Base-by-base conservation (phyloP, 2,113 vertebrate species). In the Protobothrops mucrosquamatus region DNA sequence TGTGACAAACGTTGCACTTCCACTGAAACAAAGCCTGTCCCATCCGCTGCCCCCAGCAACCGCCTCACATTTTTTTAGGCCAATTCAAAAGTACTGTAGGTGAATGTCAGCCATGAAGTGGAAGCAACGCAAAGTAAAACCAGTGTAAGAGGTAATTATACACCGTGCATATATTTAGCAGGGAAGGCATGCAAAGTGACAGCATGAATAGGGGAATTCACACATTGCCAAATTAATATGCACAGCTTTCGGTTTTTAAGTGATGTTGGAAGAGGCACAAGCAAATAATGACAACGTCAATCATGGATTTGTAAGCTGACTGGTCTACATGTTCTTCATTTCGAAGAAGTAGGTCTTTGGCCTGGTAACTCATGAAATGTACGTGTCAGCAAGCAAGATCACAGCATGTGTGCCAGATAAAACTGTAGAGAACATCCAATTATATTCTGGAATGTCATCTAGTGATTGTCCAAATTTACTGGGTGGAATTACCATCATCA, bases 111-210 rank as follows among this genome's bases (percentile, higher is more conserved):
- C n/a, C 51, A 48, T 29, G 12, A 69, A 74, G 48, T 88, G 86
- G 39, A 20, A 88, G 59, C 54, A 87, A 55, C 48, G 4, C 51
- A 69, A 34, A 9, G 12, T 24, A 92, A 46, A 51, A 52, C 59
- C 69, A 20, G n/a, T 51, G 86, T 92, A 55, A 92, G 48, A 88
- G 59, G 59, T 55, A 15, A 39, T 88, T 92, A 88, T 74, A 29
- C 54, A 39, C 86, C 18, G 59, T 51, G 86, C 52, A 55, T 69
- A 88, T 88, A 88, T 88, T 92, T 92, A 88, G 86, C 39, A 74
- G 48, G 10, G n/a, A 69, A 74, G 34, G 29, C 59, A 29, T 51
- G 52, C 12, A 43, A 39, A 87, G 11, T 61, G 91, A 61, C 54
- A 87, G 46, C 46, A 34, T 74, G 48, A 43, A 22, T 48, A 26